phyloP scores from a whole-genome alignment of 2,888 invertebrate species.

The Hypercompe scribonia region DNA sequence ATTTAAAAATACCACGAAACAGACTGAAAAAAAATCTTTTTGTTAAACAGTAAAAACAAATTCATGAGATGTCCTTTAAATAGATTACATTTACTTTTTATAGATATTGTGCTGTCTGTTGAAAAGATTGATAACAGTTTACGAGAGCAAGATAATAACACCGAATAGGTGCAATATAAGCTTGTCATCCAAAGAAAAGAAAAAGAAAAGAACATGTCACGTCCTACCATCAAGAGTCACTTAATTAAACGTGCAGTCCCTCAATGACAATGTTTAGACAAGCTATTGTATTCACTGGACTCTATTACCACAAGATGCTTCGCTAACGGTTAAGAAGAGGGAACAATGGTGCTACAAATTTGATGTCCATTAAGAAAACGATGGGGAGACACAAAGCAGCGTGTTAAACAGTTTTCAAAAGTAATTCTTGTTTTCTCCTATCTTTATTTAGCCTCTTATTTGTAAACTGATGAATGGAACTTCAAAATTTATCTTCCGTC shows the following conservation, averaged over 20 bases:
- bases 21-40: too few species aligned
- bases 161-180: not conserved
- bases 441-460: not conserved
- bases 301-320: constrained; percentile 7
- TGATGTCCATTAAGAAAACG: constrained; percentile 6
- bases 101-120: too few species aligned
- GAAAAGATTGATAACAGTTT: too few species aligned
- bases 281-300: constrained; percentile 3
- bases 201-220: not conserved
- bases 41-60: too few species aligned
- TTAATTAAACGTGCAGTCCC: constrained; percentile 6
- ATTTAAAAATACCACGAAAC: too few species aligned
- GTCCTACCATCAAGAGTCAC: not conserved
- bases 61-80: too few species aligned
- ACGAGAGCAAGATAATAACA: not conserved
- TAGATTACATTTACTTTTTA: too few species aligned
- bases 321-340: not conserved
- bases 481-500: not conserved
- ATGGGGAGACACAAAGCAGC: not conserved
- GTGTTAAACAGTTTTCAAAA: not conserved
- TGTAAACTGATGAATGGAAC: not conserved
- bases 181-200: not conserved
- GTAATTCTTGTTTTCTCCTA: not conserved
- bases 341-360: constrained; percentile 5
- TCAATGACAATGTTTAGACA: constrained; percentile 2